These are phyloP conservation scores for Leptopilina syphax DNA, from an alignment of 2,888 invertebrate genomes.

Conservation along the genomic window DNA sequence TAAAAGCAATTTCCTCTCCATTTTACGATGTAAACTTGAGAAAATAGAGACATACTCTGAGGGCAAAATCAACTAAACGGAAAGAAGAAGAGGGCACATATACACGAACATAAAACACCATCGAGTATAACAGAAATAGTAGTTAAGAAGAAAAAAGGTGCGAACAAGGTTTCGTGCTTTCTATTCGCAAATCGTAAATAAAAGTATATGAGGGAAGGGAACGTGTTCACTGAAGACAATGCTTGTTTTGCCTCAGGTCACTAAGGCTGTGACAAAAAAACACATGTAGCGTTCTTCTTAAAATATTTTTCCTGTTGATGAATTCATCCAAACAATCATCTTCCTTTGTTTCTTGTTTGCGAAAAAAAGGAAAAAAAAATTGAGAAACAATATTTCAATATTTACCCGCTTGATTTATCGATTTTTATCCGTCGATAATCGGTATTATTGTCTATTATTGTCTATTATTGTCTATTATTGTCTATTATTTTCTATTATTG, in stretches of 20 bases:
- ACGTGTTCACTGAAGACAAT: slow-evolving; percentile 42
- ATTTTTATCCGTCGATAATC: no score
- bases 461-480: no score
- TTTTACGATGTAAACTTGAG: slow-evolving; percentile 12
- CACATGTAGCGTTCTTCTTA: slow-evolving; percentile 1
- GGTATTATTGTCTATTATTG: no score
- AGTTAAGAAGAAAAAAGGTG: slow-evolving; percentile 42
- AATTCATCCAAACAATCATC: slow-evolving; percentile 15
- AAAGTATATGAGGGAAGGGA: slow-evolving; percentile 42
- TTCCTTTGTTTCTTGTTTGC: slow-evolving; percentile 5
- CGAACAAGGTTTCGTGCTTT: slow-evolving; percentile 58
- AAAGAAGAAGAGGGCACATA: not conserved
- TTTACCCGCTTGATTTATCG: no score
- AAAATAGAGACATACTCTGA: slow-evolving; percentile 7
- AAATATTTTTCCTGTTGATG: not conserved
- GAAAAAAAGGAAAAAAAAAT: no score
- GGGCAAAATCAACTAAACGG: not conserved
- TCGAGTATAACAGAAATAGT: slow-evolving; percentile 1
- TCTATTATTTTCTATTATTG: no score
- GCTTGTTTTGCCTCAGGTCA: slow-evolving; percentile 26
- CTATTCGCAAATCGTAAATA: slow-evolving; percentile 52
- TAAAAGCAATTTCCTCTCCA: slow-evolving; percentile 25
- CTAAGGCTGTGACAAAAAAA: not conserved
- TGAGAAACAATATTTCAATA: no score
- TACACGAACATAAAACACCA: not conserved